Conservation (phyloP, 1,140 invertebrate species). For the Heliconius congener region DNA sequence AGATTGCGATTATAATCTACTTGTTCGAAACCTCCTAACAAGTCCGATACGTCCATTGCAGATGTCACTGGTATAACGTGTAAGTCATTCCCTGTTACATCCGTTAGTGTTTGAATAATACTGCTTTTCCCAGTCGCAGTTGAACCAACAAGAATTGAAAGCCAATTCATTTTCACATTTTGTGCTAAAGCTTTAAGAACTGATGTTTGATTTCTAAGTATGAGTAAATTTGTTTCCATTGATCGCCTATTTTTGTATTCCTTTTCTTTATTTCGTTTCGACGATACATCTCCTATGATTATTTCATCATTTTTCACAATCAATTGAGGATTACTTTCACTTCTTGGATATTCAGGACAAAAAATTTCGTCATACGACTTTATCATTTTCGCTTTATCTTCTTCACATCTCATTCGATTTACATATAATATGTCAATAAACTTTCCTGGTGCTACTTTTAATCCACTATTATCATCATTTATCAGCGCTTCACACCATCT, state of each 20-base stretch:
- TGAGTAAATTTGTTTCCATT: conserved; percentile 79
- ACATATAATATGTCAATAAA: conserved; percentile 90
- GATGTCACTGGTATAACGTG: conserved; percentile 93
- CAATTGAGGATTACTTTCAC: conserved; percentile 74
- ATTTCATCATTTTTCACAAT: conserved; percentile 80
- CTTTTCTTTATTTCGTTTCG: conserved; percentile 75
- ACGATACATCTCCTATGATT: conserved; percentile 83
- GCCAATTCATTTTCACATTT: conserved; percentile 95
- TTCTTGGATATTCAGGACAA: conserved; percentile 76
- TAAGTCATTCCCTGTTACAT: conserved; percentile 88
- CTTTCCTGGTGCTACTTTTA: conserved; percentile 82
- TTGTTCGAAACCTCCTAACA: conserved; percentile 98
- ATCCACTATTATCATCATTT: conserved; percentile 51
- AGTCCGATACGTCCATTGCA: conserved; percentile 96
- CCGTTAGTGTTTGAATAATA: conserved; percentile 89
- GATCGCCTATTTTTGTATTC: conserved; percentile 66
- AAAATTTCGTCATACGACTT: conserved; percentile 84
- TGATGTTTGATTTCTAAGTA: conserved; percentile 86
- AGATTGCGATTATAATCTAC: conserved; percentile 82
- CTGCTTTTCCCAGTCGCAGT: conserved; percentile 92
- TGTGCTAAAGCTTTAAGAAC: conserved; percentile 88
- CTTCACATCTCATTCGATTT: conserved; percentile 88
- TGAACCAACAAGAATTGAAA: conserved; percentile 93
- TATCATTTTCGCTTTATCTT: conserved; percentile 86
- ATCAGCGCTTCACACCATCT: conserved; percentile 92